These are phyloP conservation scores for Cephalopachus bancanus DNA, from an alignment of 2,797 vertebrate species.

Conservation along the genomic window DNA sequence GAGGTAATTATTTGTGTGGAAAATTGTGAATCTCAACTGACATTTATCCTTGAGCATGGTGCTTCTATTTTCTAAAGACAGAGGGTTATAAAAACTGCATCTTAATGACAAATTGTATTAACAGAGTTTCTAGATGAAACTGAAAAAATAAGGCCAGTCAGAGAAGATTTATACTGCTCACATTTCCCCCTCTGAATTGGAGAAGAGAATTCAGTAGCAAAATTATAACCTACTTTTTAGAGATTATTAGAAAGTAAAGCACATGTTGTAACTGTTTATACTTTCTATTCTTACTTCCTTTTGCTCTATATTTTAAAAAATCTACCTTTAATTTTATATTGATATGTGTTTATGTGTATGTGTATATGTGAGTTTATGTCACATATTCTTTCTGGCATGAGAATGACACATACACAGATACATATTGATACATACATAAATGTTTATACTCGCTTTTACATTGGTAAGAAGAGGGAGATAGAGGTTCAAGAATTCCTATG, in stretches of 20 bases:
- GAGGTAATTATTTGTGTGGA: not conserved
- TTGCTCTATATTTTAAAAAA: not conserved
- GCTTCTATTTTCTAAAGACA: not conserved
- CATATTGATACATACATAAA: not conserved
- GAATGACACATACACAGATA: not conserved
- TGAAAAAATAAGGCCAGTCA: not conserved
- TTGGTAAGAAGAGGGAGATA: not conserved
- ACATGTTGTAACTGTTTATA: not conserved
- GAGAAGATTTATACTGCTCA: not conserved
- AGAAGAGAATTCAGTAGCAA: not conserved
- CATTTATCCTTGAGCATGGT: not conserved
- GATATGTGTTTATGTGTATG: not conserved
- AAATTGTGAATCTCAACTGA: not conserved
- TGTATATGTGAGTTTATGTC: not conserved
- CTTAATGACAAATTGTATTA: not conserved
- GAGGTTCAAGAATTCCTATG: not conserved
- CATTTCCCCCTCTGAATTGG: not conserved
- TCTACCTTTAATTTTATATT: not conserved
- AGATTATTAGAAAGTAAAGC: not conserved
- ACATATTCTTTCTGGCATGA: slow-evolving; percentile 4
- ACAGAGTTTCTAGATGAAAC: not conserved
- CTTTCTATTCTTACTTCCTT: not conserved
- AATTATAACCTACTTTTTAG: not conserved
- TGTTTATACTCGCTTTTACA: not conserved
- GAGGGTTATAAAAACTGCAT: not conserved